Evolutionary conservation across 2,113 vertebrate genomes (phyloP), one percentile per base, ranked within the genome.

Genomic region (Neotoma lepida): DNA sequence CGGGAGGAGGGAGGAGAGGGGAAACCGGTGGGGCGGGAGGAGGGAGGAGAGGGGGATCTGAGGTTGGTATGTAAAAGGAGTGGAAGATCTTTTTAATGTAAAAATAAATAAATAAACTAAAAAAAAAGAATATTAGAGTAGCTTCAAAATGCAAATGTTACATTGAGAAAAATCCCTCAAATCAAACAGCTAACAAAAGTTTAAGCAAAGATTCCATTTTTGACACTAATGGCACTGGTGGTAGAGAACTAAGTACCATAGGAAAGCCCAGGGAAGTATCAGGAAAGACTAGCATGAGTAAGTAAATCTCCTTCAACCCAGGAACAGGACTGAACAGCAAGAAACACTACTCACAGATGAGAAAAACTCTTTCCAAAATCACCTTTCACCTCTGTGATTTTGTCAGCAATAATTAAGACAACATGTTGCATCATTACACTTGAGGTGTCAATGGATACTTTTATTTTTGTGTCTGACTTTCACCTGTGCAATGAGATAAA

Each of bases 171-270:
- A 9, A 58, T 41, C 6, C 8, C 22, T 61, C 14, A 61, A 61
- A 4, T 85, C 58, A 35, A 85, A 33, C 24, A 86, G 80, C 6
- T 44, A 61, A 78, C 41, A 28, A 89, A 88, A 73, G 46, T 88
- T 88, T 86, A 92, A 97, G 64, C 58, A 61, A 95, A 88, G 63
- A 61, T 74, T n/a, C 13, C 86, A n/a, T 78, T 82, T 96, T 88
- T 30, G n/a, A 90, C 1, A 82, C 3, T 4, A 71, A 56, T 71
- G 28, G 1, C n/a, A 86, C 63, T 92, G 51, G 88, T 63, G 26
- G 54, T 4, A 88, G 49, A 78, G 41, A 73, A 66, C 35, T 86
- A 8, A 1, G 20, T 74, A 51, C 3, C 63, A 6, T 13, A 84
- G 20, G 12, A 63, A 78, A 33, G 44, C 3, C 3, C 15, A 76